Evolutionary conservation across 2,888 invertebrate genomes (phyloP).

Genomic region (Chymomyza caudatula): DNA sequence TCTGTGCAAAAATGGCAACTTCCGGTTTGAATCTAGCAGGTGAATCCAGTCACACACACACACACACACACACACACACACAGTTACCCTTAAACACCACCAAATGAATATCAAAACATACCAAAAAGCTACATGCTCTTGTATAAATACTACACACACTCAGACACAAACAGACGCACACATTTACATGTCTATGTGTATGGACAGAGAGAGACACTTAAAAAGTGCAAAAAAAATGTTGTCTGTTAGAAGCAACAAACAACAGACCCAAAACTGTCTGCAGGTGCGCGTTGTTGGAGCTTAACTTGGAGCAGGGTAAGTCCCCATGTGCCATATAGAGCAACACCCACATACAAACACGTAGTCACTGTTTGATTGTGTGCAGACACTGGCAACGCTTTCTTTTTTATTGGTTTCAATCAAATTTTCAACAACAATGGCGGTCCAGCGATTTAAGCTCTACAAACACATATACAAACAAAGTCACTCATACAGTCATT

Average conservation of each 20-base stretch:
- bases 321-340: neutral
- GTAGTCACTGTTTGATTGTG: conserved; percentile 1
- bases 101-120: conserved; percentile 63
- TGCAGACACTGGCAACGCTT: neutral
- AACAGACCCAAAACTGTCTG: conserved; percentile 12
- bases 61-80: neutral
- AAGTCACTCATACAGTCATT: neutral
- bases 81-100: neutral
- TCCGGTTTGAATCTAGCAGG: neutral
- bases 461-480: neutral
- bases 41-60: neutral
- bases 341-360: neutral
- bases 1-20: conserved; percentile 53
- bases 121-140: conserved; percentile 52
- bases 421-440: conserved; percentile 20
- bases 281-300: conserved; percentile 16
- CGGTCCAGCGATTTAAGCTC: conserved; percentile 10
- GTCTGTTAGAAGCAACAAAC: conserved; percentile 24
- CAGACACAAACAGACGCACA: conserved; percentile 9
- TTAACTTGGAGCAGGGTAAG: neutral
- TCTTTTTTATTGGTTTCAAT: conserved; percentile 20
- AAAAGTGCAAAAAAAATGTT: conserved; percentile 15
- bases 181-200: conserved; percentile 11
- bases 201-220: neutral
- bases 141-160: conserved; percentile 45